Base-by-base conservation (phyloP, 92 coral and sea anemone genomes). In the Zoanthus sansibaricus region DNA sequence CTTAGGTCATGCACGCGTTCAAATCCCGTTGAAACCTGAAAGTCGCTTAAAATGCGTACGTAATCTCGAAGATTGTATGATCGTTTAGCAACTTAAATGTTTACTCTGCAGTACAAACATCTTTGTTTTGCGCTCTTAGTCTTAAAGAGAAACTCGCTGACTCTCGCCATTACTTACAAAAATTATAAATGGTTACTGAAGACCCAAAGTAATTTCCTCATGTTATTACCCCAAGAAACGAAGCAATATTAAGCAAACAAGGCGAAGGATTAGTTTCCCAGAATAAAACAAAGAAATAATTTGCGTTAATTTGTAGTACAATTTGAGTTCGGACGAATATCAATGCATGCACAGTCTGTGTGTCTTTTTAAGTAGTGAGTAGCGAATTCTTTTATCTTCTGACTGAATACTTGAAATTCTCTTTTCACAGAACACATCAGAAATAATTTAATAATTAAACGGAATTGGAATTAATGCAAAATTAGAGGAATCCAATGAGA, bases 201-300 rank as follows among this genome's bases (percentile, higher is more conserved):
- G 71, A 16, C 49, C 17, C 47, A 67, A 64, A 42, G 46, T 44
- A 68, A 46, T 25, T 49, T 16, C 13, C 13, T 47, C 85, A 46
- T 51, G 66, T 62, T 80, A 48, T 80, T 46, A 68, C 31, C 9
- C 32, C 62, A 48, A 67, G 47, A 70, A 66, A 44, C 31, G 37
- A 66, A 46, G 75, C 85, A 67, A 78, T 78, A 78, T 64, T 45
- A 13, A 75, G 17, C 8, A 58, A 75, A 75, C 58, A 75, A 80
- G 42, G 59, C 5, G 64, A 64, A 7, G 56, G 75, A 46, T 80
- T 80, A 45, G 7, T 9, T 3, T 20, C 42, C 44, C 73, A 47
- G 66, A 72, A 55, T 49, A 75, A 11, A 52, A 18, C 54, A 76
- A 52, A 33, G 67, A 31, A 30, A 54, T 55, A 18, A 20, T 76